Base-by-base conservation (phyloP, 1,140 invertebrate species). In the Papilio xuthus region DNA sequence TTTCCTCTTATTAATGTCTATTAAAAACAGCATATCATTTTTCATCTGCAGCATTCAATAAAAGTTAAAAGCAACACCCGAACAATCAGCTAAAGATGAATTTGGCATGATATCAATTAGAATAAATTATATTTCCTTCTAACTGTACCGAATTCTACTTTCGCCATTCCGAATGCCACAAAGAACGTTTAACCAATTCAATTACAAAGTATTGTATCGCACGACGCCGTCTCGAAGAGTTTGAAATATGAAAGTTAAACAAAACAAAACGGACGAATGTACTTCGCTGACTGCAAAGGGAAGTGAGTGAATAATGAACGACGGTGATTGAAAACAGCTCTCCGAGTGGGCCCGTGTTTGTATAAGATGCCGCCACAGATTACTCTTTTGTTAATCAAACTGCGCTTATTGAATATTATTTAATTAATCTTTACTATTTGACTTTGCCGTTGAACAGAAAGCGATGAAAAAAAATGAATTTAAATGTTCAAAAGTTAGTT, bases 301-400 rank as follows among this genome's bases (percentile, higher is more conserved):
- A 93, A 92, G 87, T 90, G 85, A 92, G 89, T 92, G 90, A 90
- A 91, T 92, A 93, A 93, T 92, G 90, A 93, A 93, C 91, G 90
- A 87, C 85, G 87, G 85, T 91, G 90, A 93, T 93, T 90, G 91
- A 92, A 92, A 92, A 91, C 90, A 87, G 88, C 83, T 81, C 84
- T 86, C 83, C 86, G 89, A 90, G 88, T 87, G 85, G 83, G 85
- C 84, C 81, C 80, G 85, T 91, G 90, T 93, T 93, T 92, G 84
- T 90, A 88, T 90, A 91, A 93, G 92, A 93, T 92, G 92, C 92
- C 90, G 90, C 87, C 91, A 79, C 84, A 92, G 90, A 92, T 93
- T 92, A 91, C 84, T 85, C 89, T 86, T 91, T 93, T 93, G 90
- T 93, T 91, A 91, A 91, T 92, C 92, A 93, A 92, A 92, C 90